Base-by-base conservation (phyloP, 2,888 invertebrate species). In the Orchestes rusci region DNA sequence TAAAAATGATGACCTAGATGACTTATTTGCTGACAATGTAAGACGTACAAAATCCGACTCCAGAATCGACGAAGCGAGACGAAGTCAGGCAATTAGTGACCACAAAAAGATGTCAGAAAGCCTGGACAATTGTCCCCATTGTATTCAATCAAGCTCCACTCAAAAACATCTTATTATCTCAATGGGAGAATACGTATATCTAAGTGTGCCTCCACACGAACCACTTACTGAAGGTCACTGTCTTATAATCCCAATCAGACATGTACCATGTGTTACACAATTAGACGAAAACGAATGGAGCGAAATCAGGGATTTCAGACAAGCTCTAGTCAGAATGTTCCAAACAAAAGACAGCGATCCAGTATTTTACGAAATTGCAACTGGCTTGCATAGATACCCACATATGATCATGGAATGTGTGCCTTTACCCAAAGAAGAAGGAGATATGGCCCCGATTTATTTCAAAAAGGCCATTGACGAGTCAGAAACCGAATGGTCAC, bases 401-500 rank as follows among this genome's bases (percentile, higher is more conserved):
- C 97, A 99, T 64, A 81, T 94, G 79, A 73, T 74, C 29, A 73
- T 96, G 37, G 88, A 96, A 59, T 95, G 95, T 72, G 75, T 97
- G 7, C 94, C 97, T 0, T 58, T 94, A 48, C 82, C 85, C 3
- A 76, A 77, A 57, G 88, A 91, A 66, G 75, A 81, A 13, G 92
- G 90, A 1, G 91, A 93, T 58, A 72, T 85, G 70, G 90, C 92
- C 3, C 90, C 95, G 0, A 93, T 97, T 60, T 97, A 94, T 69
- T 97, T 97, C 67, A 95, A 95, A 76, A 99, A 99, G 75, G 96
- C 95, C 0, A 80, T 99, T 44, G 76, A 89, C 58, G 97, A 99
- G 66, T 91, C 90, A 53, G 97, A 95, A 69, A 77, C 79, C 13
- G 95, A 96, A 69, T 99, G 96, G 95, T 78, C 90, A 3, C 82